Conservation (phyloP, 2,888 invertebrate genomes). For the Leucania comma region DNA sequence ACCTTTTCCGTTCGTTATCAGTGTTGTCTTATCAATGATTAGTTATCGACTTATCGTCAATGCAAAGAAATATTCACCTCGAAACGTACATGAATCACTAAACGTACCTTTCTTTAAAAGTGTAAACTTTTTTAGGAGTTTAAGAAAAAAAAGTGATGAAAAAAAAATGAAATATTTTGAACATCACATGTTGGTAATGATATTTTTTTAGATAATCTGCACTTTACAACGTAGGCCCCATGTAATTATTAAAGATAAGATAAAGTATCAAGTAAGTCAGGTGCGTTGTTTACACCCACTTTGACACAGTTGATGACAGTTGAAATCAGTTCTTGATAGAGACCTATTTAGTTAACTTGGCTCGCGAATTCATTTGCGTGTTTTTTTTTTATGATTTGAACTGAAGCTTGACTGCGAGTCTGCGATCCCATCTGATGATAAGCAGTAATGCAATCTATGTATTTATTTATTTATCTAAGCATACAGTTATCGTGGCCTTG, state of each 20-base stretch:
- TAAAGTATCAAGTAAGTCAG: conserved; percentile 56
- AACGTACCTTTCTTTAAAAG: conserved; percentile 1
- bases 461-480: too few species aligned
- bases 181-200: conserved; percentile 41
- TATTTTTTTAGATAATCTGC: conserved; percentile 55
- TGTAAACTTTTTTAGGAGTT: conserved; percentile 4
- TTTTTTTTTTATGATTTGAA: too few species aligned
- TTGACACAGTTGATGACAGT: conserved; percentile 25
- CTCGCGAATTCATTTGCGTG: too few species aligned
- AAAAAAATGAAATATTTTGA: conserved; percentile 28
- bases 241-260: conserved; percentile 65
- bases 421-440: too few species aligned
- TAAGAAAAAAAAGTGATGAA: neutral
- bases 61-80: conserved; percentile 82
- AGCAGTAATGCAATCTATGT: too few species aligned
- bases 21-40: conserved; percentile 86
- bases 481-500: too few species aligned
- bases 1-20: conserved; percentile 77
- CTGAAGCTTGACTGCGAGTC: too few species aligned
- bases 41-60: conserved; percentile 86
- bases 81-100: conserved; percentile 72
- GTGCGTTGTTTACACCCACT: conserved; percentile 42
- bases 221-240: conserved; percentile 40
- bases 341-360: conserved; percentile 2
- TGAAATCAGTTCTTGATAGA: conserved; percentile 29